A percentile compares a stretch with the other conserved stretches of the same genome.
These are phyloP conservation scores for Xanthia togata DNA, from an alignment of 2,888 invertebrate species.

Conservation along the genomic window DNA sequence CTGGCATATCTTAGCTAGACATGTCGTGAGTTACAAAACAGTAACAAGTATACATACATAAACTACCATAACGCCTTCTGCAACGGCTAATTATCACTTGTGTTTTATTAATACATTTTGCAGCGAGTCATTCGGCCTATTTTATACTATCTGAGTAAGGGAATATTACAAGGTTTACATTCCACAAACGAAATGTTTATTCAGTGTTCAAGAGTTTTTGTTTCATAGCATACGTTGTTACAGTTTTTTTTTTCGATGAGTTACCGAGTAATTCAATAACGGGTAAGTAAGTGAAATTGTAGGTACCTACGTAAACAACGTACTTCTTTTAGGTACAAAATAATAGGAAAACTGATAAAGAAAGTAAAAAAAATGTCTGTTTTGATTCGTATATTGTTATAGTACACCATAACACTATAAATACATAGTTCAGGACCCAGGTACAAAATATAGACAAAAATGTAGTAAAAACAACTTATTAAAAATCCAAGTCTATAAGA, in stretches of 20 bases:
- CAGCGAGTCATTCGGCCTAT: constrained; percentile 18
- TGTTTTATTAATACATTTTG: constrained; percentile 29
- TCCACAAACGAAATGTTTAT: constrained; percentile 35
- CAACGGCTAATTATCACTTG: constrained; percentile 39
- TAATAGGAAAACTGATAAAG: not conserved
- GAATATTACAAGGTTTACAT: constrained; percentile 42
- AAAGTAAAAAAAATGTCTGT: constrained; percentile 23
- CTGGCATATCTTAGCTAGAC: constrained; percentile 9
- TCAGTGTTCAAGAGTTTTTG: constrained; percentile 10
- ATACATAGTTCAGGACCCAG: constrained; percentile 42
- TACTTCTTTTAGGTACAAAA: not conserved
- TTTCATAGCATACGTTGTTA: not conserved
- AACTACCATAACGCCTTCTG: constrained; percentile 15
- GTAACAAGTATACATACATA: not conserved
- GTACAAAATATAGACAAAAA: constrained; percentile 47
- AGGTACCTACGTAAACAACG: not conserved
- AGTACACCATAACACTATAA: constrained; percentile 41
- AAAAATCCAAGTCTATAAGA: constrained; percentile 2
- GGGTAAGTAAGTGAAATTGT: not conserved
- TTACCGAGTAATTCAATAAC: not conserved
- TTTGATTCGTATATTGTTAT: constrained; percentile 43
- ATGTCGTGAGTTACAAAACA: constrained; percentile 15
- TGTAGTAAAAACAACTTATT: not conserved
- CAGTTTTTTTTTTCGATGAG: constrained; percentile 1
- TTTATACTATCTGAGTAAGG: constrained; percentile 21